Percentiles rank a stretch among this genome's conserved stretches.
phyloP scores from a whole-genome alignment of 1,140 invertebrate species.

The Bombus terrestris region DNA sequence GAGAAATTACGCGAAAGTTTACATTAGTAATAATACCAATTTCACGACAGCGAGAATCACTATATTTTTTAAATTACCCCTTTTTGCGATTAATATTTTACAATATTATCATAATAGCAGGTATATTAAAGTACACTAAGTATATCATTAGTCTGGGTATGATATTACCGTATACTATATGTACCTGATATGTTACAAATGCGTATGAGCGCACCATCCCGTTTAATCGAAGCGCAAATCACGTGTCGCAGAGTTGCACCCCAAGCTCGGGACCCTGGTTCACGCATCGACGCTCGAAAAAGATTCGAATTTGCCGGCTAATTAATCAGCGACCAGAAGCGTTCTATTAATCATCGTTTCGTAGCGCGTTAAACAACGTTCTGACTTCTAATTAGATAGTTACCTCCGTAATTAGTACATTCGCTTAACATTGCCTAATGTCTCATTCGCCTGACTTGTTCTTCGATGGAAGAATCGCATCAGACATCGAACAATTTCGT shows the following conservation, averaged over 20 bases:
- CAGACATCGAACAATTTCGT: conserved; percentile 44
- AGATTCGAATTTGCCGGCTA: neutral
- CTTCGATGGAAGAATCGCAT: conserved; percentile 15
- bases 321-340: conserved; percentile 1
- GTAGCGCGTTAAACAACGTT: neutral
- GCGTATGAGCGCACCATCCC: neutral
- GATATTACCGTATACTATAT: neutral
- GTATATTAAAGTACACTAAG: too few species aligned
- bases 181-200: neutral
- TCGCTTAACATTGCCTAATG: conserved; percentile 37
- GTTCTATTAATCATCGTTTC: conserved; percentile 6
- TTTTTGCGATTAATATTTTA: neutral
- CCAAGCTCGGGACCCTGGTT: neutral
- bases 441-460: conserved; percentile 2
- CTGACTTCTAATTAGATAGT: conserved; percentile 21
- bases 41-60: neutral
- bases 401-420: conserved; percentile 37
- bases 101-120: neutral
- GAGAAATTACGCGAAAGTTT: neutral
- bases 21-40: neutral
- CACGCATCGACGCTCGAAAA: neutral
- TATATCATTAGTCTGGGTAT: neutral
- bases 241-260: neutral
- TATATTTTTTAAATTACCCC: neutral
- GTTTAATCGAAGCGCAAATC: neutral